Conservation (phyloP, 2,113 vertebrate species). For the Gymnogyps californianus region DNA sequence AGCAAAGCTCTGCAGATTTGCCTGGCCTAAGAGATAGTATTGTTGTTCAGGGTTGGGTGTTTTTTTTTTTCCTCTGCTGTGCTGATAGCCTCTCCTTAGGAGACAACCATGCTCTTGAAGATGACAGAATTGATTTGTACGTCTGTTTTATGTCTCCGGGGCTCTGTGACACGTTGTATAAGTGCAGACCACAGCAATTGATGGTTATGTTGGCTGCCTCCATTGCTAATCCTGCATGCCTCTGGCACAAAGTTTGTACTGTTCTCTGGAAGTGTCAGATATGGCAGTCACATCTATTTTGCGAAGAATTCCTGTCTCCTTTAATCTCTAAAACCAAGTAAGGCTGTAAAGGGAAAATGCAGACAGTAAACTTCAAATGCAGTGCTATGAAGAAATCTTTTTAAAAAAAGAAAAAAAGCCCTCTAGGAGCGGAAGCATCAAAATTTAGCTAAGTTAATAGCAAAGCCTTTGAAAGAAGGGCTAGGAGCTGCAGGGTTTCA, state of each 20-base stretch:
- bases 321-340: slow-evolving; percentile 33
- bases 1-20: neutral
- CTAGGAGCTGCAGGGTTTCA: neutral
- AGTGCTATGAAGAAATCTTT: neutral
- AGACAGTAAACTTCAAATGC: slow-evolving; percentile 46
- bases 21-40: neutral
- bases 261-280: slow-evolving; percentile 37
- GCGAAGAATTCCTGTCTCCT: slow-evolving; percentile 5
- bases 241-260: slow-evolving; percentile 40
- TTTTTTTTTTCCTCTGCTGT: too few species aligned
- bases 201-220: slow-evolving; percentile 30
- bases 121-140: slow-evolving; percentile 11
- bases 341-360: slow-evolving; percentile 29
- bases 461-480: neutral
- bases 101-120: neutral
- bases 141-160: slow-evolving; percentile 33
- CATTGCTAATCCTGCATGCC: slow-evolving; percentile 19
- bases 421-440: slow-evolving; percentile 9
- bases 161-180: slow-evolving; percentile 17
- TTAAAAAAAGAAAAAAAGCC: neutral
- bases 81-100: neutral
- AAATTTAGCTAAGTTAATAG: neutral
- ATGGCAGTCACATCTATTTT: slow-evolving; percentile 20
- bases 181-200: slow-evolving; percentile 11
- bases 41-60: neutral